Percentiles rank a stretch among this genome's conserved stretches.
phyloP scores from a whole-genome alignment of 2,888 invertebrate genomes.

The Phymatocera aterrima region DNA sequence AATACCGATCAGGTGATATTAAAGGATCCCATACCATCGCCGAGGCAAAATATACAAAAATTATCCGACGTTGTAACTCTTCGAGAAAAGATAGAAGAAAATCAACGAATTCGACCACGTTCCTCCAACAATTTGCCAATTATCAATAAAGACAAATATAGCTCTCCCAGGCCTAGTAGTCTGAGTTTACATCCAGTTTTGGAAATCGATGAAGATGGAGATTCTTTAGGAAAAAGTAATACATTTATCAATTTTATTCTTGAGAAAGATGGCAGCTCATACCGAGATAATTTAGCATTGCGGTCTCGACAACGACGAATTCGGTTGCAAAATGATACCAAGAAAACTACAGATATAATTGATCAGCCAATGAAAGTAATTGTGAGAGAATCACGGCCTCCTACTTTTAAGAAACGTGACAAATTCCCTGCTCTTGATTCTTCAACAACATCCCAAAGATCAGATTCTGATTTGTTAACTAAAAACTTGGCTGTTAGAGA shows the following conservation, averaged over 20 bases:
- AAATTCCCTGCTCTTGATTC: neutral
- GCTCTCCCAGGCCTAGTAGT: neutral
- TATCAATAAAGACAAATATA: neutral
- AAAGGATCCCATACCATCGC: slow-evolving; percentile 9
- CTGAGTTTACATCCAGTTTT: slow-evolving; percentile 21
- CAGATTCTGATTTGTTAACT: neutral
- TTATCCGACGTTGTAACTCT: neutral
- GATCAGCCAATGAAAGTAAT: slow-evolving; percentile 30
- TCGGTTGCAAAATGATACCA: neutral
- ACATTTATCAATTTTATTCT: neutral
- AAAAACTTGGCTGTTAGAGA: neutral
- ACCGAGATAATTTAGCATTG: neutral
- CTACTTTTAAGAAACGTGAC: neutral
- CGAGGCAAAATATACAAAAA: neutral
- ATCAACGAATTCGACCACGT: neutral
- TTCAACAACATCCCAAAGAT: neutral
- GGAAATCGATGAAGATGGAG: neutral
- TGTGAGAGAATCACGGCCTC: slow-evolving; percentile 21
- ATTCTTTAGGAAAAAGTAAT: neutral
- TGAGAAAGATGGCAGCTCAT: neutral
- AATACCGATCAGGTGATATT: neutral
- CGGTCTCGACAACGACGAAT: slow-evolving; percentile 7
- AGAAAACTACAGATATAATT: neutral
- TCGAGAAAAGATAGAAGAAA: neutral
- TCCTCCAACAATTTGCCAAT: slow-evolving; percentile 3